Conservation (phyloP, 2,113 vertebrate genomes). For the Lates calcarifer region DNA sequence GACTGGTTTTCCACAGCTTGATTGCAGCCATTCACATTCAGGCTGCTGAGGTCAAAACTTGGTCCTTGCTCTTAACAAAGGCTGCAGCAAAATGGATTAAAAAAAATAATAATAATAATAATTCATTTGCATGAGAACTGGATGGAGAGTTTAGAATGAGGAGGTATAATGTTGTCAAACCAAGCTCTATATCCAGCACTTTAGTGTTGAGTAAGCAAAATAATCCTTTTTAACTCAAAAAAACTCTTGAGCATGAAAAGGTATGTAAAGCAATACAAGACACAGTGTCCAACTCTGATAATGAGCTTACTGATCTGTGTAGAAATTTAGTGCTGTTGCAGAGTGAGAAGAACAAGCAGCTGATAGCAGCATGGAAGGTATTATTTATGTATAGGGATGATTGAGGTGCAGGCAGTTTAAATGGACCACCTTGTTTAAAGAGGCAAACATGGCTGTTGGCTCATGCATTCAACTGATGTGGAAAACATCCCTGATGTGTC, state of each 20-base stretch:
- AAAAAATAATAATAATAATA: too few species aligned
- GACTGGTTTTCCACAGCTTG: constrained; percentile 35
- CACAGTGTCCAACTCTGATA: neutral
- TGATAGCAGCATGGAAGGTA: neutral
- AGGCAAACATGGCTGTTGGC: constrained; percentile 5
- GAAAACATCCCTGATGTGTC: neutral
- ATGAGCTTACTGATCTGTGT: neutral
- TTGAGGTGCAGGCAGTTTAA: neutral
- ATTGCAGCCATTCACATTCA: constrained; percentile 52
- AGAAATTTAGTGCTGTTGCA: too few species aligned
- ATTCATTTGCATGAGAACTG: neutral
- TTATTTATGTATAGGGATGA: neutral
- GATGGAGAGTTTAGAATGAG: neutral
- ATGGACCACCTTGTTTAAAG: neutral
- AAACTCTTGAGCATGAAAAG: neutral
- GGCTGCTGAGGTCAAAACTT: constrained; percentile 36
- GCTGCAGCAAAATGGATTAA: constrained; percentile 4
- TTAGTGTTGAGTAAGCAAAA: neutral
- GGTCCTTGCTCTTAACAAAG: constrained; percentile 23
- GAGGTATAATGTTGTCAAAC: neutral
- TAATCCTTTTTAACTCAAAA: neutral
- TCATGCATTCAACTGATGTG: neutral
- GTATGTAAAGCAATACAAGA: neutral
- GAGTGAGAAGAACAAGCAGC: neutral
- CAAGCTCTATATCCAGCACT: neutral